These are phyloP conservation scores for Agrotis clavis DNA, from an alignment of 2,888 invertebrate genomes.

Conservation along the genomic window DNA sequence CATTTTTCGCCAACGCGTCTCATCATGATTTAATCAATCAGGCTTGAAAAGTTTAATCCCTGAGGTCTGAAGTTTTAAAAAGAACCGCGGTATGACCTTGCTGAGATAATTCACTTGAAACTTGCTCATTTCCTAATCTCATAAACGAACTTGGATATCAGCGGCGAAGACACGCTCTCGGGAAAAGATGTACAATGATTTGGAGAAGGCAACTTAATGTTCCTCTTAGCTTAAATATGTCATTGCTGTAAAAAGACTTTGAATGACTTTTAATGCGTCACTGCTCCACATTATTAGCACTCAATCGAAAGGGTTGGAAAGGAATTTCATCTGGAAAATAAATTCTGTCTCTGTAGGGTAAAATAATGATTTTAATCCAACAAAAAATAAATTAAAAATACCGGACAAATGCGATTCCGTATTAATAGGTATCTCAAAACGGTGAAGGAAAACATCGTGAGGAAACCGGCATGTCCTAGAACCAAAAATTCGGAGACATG, in stretches of 20 bases:
- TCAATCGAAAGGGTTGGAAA: too few species aligned
- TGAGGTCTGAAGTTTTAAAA: conserved; percentile 48
- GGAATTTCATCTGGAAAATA: neutral
- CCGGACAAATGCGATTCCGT: too few species aligned
- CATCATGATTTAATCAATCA: conserved; percentile 62
- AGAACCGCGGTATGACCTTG: conserved; percentile 50
- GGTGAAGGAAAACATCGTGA: too few species aligned
- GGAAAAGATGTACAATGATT: neutral
- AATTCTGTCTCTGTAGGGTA: neutral
- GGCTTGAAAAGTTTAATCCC: conserved; percentile 32
- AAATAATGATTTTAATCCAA: too few species aligned
- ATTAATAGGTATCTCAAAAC: too few species aligned
- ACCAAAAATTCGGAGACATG: too few species aligned
- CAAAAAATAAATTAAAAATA: too few species aligned
- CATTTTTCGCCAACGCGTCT: conserved; percentile 18
- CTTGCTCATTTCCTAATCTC: conserved; percentile 61
- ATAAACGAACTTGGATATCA: conserved; percentile 52
- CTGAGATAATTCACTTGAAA: conserved; percentile 60
- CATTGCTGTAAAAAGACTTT: too few species aligned
- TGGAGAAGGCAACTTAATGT: conserved; percentile 31
- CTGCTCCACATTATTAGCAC: too few species aligned
- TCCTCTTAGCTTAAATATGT: too few species aligned
- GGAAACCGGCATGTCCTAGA: too few species aligned
- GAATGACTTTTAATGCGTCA: too few species aligned
- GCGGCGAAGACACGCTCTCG: conserved; percentile 32